Percentiles rank a stretch among this genome's conserved stretches.
phyloP scores from a whole-genome alignment of 2,113 vertebrate species.

The Eolophus roseicapilla region DNA sequence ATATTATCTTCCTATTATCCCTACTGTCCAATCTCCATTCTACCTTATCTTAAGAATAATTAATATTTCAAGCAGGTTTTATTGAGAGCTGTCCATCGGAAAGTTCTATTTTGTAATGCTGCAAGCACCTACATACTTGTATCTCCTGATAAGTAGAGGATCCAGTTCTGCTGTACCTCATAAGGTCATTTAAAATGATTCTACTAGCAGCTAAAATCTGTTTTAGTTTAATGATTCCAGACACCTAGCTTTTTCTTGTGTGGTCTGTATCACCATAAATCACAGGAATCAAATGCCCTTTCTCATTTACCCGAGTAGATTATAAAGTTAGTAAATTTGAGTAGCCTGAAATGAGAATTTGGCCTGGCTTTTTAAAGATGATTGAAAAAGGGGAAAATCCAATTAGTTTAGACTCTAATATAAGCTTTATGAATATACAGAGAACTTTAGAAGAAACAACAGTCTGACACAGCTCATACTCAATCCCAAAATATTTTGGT shows the following conservation, averaged over 20 bases:
- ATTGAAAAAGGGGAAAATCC: neutral
- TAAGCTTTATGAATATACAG: neutral
- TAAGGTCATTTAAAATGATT: neutral
- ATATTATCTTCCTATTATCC: neutral
- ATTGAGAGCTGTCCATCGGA: neutral
- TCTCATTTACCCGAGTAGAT: neutral
- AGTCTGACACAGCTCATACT: neutral
- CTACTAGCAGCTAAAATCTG: neutral
- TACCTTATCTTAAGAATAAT: neutral
- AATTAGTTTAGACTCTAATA: neutral
- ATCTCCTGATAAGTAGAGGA: neutral
- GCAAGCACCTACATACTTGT: neutral
- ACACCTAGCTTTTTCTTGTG: neutral
- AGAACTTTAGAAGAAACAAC: neutral
- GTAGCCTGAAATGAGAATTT: neutral
- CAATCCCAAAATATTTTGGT: neutral
- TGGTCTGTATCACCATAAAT: neutral
- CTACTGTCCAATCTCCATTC: neutral
- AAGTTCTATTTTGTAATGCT: neutral
- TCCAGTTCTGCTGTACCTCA: neutral
- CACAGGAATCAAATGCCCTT: neutral
- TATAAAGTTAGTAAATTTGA: neutral
- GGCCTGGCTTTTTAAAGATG: neutral
- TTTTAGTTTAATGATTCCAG: neutral
- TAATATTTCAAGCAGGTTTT: neutral